A percentile compares a stretch with the other conserved stretches of the same genome.
Conservation (phyloP, 1,140 invertebrate genomes). For the Phymastichus coffea region DNA sequence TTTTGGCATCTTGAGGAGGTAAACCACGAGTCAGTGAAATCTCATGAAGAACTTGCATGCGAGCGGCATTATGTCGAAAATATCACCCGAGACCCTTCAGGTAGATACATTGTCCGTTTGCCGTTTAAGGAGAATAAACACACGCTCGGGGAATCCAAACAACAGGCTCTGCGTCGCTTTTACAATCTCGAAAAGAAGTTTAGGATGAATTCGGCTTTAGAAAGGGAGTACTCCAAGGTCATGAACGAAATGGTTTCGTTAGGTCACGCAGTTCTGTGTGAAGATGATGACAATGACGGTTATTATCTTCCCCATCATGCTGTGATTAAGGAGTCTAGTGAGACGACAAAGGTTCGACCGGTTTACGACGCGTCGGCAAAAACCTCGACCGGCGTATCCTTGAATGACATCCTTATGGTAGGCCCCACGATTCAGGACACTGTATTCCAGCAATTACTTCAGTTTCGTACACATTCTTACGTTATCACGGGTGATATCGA, state of each 20-base stretch:
- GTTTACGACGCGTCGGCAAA: constrained; percentile 42
- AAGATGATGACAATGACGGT: too few relatives aligned
- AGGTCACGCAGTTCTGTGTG: too few relatives aligned
- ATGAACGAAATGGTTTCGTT: not conserved
- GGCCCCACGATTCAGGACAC: constrained; percentile 23
- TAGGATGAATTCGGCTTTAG: too few relatives aligned
- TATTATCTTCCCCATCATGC: constrained; percentile 16
- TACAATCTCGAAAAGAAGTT: not conserved
- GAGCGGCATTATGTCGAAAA: not conserved
- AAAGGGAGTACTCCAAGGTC: not conserved
- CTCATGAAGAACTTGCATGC: not conserved
- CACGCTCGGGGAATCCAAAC: constrained; percentile 63
- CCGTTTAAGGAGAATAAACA: constrained; percentile 60
- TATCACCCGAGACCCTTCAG: not conserved
- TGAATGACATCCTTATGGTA: constrained; percentile 34
- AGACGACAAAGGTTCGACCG: not conserved
- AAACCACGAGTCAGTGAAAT: not conserved
- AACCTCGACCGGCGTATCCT: constrained; percentile 30
- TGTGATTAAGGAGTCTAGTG: not conserved
- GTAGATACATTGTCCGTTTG: constrained; percentile 56
- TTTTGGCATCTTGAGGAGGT: not conserved
- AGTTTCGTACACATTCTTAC: too few relatives aligned
- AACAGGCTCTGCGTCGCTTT: constrained; percentile 70
- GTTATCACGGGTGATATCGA: constrained; percentile 38
- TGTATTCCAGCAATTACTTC: constrained; percentile 15